Conservation (phyloP, 2,888 invertebrate species). For the Diarsia rubi region DNA sequence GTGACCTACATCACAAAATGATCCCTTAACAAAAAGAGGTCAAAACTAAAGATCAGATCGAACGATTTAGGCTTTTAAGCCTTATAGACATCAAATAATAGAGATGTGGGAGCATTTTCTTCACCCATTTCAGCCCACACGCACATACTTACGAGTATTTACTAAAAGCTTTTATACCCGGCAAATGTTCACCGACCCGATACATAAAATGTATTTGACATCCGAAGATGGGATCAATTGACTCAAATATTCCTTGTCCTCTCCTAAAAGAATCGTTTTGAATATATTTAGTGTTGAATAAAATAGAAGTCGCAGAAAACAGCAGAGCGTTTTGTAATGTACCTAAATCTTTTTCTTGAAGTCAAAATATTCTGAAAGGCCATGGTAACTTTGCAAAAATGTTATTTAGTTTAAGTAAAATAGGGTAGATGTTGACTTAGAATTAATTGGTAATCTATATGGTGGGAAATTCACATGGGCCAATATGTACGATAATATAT, state of each 20-base stretch:
- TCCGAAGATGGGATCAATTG: conserved; percentile 66
- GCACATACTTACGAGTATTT: conserved; percentile 43
- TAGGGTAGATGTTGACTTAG: conserved; percentile 25
- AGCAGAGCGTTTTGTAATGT: conserved; percentile 25
- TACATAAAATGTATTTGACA: conserved; percentile 71
- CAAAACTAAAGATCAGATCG: conserved; percentile 44
- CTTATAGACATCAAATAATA: conserved; percentile 58
- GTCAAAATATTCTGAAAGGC: conserved; percentile 27
- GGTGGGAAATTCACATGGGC: conserved; percentile 27
- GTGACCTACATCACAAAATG: conserved; percentile 30
- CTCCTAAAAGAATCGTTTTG: conserved; percentile 37
- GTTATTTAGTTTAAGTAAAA: conserved; percentile 7
- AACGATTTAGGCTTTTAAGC: conserved; percentile 50
- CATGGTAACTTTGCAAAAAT: conserved; percentile 18
- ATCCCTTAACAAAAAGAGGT: conserved; percentile 32
- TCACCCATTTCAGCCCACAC: conserved; percentile 44
- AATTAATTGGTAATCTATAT: conserved; percentile 33
- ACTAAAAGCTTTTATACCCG: conserved; percentile 71
- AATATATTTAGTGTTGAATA: conserved; percentile 50
- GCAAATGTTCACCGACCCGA: conserved; percentile 67
- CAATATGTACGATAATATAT: conserved; percentile 32
- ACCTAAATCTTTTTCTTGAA: conserved; percentile 24
- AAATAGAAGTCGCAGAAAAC: conserved; percentile 22
- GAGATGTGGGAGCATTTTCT: conserved; percentile 28
- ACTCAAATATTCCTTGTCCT: conserved; percentile 63